Percentiles rank a stretch among this genome's conserved stretches.
Conservation (phyloP, 2,888 invertebrate species). For the Dynastes tityus region DNA sequence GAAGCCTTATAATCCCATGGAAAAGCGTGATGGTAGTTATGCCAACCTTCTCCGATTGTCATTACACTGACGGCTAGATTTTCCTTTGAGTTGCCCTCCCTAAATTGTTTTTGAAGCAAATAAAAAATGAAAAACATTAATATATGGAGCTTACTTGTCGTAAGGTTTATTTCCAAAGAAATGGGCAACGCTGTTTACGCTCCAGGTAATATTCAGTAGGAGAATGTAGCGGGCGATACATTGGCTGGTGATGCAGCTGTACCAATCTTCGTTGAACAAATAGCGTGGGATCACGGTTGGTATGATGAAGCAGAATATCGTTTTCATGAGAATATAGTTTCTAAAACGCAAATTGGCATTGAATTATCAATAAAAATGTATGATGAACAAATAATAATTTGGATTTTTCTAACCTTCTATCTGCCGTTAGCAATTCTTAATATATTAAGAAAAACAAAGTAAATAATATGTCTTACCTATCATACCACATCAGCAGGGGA, state of each 20-base stretch:
- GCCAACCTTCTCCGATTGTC: slow-evolving; percentile 85
- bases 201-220: slow-evolving; percentile 89
- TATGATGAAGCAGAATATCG: slow-evolving; percentile 80
- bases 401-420: not conserved
- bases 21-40: slow-evolving; percentile 95
- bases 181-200: slow-evolving; percentile 92
- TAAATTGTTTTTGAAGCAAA: slow-evolving; percentile 63
- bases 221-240: slow-evolving; percentile 82
- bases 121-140: slow-evolving; percentile 6
- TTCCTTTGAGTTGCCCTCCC: slow-evolving; percentile 85
- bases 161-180: slow-evolving; percentile 85
- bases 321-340: slow-evolving; percentile 80
- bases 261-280: slow-evolving; percentile 77
- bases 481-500: slow-evolving; percentile 85
- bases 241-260: slow-evolving; percentile 77
- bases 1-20: slow-evolving; percentile 95
- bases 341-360: slow-evolving; percentile 77
- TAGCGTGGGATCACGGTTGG: slow-evolving; percentile 74
- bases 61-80: slow-evolving; percentile 82
- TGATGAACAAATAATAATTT: too few species aligned
- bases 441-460: slow-evolving; percentile 63
- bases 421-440: too few species aligned
- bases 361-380: not conserved
- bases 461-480: slow-evolving; percentile 73
- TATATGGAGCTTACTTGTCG: slow-evolving; percentile 73